phyloP scores from a whole-genome alignment of 2,888 invertebrate species.

The Synergus itoensis region DNA sequence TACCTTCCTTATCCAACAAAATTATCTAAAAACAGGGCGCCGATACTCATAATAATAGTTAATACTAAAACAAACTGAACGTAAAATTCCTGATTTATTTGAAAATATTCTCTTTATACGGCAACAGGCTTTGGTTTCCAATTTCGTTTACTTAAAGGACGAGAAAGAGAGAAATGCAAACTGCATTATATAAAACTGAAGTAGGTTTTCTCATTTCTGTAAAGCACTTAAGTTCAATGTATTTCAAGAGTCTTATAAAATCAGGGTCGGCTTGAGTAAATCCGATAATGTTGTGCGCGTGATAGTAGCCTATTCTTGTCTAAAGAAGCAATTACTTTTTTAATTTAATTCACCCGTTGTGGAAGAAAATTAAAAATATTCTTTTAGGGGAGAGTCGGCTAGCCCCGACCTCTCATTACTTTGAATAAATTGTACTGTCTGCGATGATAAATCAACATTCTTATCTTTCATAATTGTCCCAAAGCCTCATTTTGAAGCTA shows the following conservation, averaged over 20 bases:
- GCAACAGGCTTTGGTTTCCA: slow-evolving; percentile 7
- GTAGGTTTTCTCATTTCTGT: background rate
- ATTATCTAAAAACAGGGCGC: background rate
- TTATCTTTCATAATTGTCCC: no score
- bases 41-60: background rate
- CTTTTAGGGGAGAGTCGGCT: background rate
- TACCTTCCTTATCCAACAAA: background rate
- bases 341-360: background rate
- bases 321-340: background rate
- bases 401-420: no score
- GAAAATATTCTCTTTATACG: background rate
- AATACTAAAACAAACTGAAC: background rate
- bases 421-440: no score
- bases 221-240: background rate
- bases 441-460: no score
- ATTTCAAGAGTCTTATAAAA: background rate
- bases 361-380: background rate
- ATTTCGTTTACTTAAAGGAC: slow-evolving; percentile 2
- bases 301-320: background rate
- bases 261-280: background rate
- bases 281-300: background rate
- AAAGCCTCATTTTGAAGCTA: no score
- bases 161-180: slow-evolving; percentile 2
- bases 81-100: background rate
- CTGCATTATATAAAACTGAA: slow-evolving; percentile 5